Base-by-base conservation (phyloP, 2,113 vertebrate genomes). In the Lampris megalopsis region DNA sequence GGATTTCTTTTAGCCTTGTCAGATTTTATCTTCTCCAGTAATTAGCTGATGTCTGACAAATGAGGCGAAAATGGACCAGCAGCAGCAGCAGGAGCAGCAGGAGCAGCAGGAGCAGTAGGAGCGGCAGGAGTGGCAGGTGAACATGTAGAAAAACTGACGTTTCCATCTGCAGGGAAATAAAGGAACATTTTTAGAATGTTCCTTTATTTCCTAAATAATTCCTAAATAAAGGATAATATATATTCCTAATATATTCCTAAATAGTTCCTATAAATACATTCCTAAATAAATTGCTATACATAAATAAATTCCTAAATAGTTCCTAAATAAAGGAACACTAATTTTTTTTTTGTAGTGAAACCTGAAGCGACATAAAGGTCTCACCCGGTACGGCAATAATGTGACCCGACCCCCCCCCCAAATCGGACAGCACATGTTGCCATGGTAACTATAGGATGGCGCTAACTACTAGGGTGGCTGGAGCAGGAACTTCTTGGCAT, bases 381-480 rank as follows among this genome's bases (percentile, higher is more conserved):
- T 36, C 54, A 42, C 81, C 58, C 9, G 53, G 58, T 59, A 49
- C 35, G 35, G 67, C 60, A 43, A 63, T 82, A 61, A 75, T 66
- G 54, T 80, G 79, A 85, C 79, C 85, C 61, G 76, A 79, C 85
- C 77, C 73, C 54, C 48, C 48, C 43, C 63, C 73, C 68, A 76
- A 78, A 81, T 71, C 64, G 78, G 52, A 72, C 60, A 72, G 64
- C 70, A 75, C 50, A 49, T 1, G 83, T 91, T 91, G 82, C 91
- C 81, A 89, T 92, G 88, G 85, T 71, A 88, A 89, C 86, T 38
- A 71, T 62, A 79, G 13, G 6, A 71, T 67, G 35, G 13, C 11
- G 52, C 54, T 36, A 68, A 71, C 63, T 45, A 57, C 63, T 36
- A 36, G 66, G 63, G 65, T 49, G 37, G 49, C 2, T 42, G 0